Evolutionary conservation across 2,888 invertebrate genomes (phyloP).

Genomic region (Onchidella celtica): DNA sequence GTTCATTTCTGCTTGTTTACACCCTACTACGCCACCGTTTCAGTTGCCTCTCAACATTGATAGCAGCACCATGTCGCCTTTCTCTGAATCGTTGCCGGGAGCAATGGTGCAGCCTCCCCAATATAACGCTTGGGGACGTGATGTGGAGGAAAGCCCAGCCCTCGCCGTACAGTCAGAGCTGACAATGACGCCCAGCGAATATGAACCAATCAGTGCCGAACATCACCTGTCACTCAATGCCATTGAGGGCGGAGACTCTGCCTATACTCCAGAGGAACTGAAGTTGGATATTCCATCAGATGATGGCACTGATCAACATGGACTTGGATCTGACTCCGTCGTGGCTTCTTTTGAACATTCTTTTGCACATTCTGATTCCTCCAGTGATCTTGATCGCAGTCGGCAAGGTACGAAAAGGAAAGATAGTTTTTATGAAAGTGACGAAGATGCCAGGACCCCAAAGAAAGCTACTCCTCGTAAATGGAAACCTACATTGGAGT

Average conservation of each 20-base stretch:
- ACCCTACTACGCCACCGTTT: conserved; percentile 11
- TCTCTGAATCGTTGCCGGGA: neutral
- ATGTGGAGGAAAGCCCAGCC: neutral
- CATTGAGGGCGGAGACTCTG: neutral
- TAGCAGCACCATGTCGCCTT: neutral
- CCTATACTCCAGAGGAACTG: neutral
- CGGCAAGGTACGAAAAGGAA: conserved; percentile 52
- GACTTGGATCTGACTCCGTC: neutral
- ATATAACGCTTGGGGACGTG: neutral
- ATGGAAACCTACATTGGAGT: conserved; percentile 4
- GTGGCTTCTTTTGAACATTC: conserved; percentile 28
- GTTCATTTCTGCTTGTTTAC: conserved; percentile 18
- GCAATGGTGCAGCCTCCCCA: neutral
- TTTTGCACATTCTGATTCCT: conserved; percentile 36
- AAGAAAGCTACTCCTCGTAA: conserved; percentile 49
- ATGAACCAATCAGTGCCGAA: neutral
- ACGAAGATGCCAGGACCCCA: conserved; percentile 60
- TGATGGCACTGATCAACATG: conserved; percentile 9
- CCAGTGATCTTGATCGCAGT: conserved; percentile 41
- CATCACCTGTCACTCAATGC: neutral
- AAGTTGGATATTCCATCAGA: conserved; percentile 17
- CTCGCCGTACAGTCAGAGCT: neutral
- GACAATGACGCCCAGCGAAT: neutral
- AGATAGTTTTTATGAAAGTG: conserved; percentile 75
- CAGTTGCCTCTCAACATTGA: conserved; percentile 33